phyloP scores from a whole-genome alignment of 2,113 vertebrate species.

The Elachura formosa region DNA sequence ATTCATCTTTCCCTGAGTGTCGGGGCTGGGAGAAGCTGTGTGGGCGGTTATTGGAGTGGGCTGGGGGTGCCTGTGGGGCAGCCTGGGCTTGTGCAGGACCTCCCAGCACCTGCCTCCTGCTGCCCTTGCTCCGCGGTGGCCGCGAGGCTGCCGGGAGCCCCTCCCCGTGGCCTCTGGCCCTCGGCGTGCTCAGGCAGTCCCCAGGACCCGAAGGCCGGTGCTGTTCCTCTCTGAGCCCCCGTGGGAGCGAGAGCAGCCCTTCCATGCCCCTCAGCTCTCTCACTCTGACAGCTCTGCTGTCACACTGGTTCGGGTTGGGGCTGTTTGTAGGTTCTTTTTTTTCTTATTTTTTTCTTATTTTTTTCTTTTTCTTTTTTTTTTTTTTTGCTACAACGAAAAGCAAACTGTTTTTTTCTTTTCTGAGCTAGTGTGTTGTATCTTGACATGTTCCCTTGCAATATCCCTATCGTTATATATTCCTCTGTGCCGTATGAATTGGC shows the following conservation, averaged over 20 bases:
- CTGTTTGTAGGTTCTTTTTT: conserved; percentile 77
- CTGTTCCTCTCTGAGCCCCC: neutral
- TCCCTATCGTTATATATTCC: conserved; percentile 94
- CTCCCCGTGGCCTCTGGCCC: neutral
- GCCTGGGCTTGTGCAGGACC: neutral
- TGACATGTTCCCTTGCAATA: conserved; percentile 86
- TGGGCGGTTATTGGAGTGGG: neutral
- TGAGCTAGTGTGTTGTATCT: conserved; percentile 78
- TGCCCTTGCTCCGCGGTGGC: neutral
- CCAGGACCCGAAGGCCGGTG: neutral
- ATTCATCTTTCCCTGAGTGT: conserved; percentile 2
- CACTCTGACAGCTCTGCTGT: conserved; percentile 4
- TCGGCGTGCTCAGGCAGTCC: neutral
- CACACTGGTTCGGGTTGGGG: conserved; percentile 51
- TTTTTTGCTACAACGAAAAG: conserved; percentile 61
- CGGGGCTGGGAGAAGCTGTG: neutral
- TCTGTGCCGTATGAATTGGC: conserved; percentile 91
- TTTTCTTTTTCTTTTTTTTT: conserved; percentile 12
- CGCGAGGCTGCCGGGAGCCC: neutral
- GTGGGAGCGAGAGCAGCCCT: neutral
- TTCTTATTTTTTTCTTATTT: neutral
- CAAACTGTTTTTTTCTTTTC: conserved; percentile 60
- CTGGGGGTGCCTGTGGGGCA: neutral
- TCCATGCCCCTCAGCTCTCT: neutral
- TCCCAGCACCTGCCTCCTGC: neutral